These are phyloP conservation scores for Amblyopsis hoosieri DNA, from an alignment of 2,797 vertebrate genomes.

Conservation along the genomic window DNA sequence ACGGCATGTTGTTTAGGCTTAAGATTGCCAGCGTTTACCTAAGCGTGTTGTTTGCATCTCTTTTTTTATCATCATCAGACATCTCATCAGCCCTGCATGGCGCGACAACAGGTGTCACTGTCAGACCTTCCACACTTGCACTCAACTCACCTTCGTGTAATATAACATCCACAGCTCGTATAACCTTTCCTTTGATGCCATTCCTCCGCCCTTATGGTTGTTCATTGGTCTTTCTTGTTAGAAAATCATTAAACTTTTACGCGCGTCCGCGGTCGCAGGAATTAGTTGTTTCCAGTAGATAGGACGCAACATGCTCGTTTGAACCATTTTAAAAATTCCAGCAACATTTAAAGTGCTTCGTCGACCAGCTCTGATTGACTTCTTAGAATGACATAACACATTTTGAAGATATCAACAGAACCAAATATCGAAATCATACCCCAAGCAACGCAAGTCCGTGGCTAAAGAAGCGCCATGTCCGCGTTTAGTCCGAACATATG, in stretches of 20 bases:
- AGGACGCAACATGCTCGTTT: slow-evolving; percentile 52
- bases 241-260: slow-evolving; percentile 43
- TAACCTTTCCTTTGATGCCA: slow-evolving; percentile 90
- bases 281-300: slow-evolving; percentile 57
- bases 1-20: neutral
- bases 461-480: slow-evolving; percentile 71
- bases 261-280: slow-evolving; percentile 21
- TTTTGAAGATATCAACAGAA: slow-evolving; percentile 22
- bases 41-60: neutral
- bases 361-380: slow-evolving; percentile 44
- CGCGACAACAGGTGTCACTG: slow-evolving; percentile 78
- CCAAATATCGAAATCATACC: slow-evolving; percentile 30
- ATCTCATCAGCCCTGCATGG: slow-evolving; percentile 9
- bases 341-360: slow-evolving; percentile 33
- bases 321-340: slow-evolving; percentile 61
- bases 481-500: slow-evolving; percentile 51
- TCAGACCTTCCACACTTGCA: slow-evolving; percentile 54
- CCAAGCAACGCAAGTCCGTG: slow-evolving; percentile 54
- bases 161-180: slow-evolving; percentile 95
- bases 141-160: slow-evolving; percentile 88
- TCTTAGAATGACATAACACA: slow-evolving; percentile 32
- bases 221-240: slow-evolving; percentile 44
- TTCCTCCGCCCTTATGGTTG: slow-evolving; percentile 67
- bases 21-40: neutral
- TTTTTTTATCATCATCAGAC: slow-evolving; percentile 34